Conservation (phyloP, 2,888 invertebrate genomes). For the Drosophila mayaguana region DNA sequence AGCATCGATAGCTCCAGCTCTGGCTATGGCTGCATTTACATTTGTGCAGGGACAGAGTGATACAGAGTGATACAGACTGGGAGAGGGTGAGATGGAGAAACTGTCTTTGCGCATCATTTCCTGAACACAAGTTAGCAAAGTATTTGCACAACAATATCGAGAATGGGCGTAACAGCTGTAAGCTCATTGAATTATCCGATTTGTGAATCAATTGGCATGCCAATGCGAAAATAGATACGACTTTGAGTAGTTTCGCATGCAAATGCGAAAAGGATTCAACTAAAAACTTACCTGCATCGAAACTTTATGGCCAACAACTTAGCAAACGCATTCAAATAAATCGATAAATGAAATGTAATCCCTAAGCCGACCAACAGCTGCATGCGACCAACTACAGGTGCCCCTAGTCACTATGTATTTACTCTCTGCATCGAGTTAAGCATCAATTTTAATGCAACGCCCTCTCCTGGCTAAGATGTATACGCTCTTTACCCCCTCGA, state of each 20-base stretch:
- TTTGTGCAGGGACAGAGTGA: neutral
- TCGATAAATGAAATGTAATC: constrained; percentile 77
- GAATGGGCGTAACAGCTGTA: constrained; percentile 31
- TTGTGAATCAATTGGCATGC: constrained; percentile 68
- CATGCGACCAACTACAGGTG: constrained; percentile 16
- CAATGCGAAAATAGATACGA: constrained; percentile 62
- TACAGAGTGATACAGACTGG: neutral
- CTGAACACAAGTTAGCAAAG: constrained; percentile 36
- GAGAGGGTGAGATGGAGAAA: neutral
- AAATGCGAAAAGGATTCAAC: constrained; percentile 68
- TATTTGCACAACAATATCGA: constrained; percentile 12
- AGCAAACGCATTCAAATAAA: constrained; percentile 58
- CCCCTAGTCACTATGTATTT: constrained; percentile 33
- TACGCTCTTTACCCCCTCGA: neutral
- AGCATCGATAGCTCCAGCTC: constrained; percentile 10
- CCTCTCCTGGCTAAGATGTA: constrained; percentile 8
- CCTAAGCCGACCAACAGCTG: constrained; percentile 30
- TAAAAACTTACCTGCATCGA: constrained; percentile 52
- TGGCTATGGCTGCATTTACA: constrained; percentile 12
- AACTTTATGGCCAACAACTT: constrained; percentile 60
- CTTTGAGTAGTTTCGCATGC: constrained; percentile 47
- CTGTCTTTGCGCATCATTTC: constrained; percentile 46
- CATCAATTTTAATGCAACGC: constrained; percentile 57
- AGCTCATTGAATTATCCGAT: constrained; percentile 73
- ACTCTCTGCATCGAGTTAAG: constrained; percentile 40